A percentile compares a stretch with the other conserved stretches of the same genome.
These are phyloP conservation scores for Cossypha heuglini DNA, from an alignment of 2,797 vertebrate genomes.

Conservation along the genomic window DNA sequence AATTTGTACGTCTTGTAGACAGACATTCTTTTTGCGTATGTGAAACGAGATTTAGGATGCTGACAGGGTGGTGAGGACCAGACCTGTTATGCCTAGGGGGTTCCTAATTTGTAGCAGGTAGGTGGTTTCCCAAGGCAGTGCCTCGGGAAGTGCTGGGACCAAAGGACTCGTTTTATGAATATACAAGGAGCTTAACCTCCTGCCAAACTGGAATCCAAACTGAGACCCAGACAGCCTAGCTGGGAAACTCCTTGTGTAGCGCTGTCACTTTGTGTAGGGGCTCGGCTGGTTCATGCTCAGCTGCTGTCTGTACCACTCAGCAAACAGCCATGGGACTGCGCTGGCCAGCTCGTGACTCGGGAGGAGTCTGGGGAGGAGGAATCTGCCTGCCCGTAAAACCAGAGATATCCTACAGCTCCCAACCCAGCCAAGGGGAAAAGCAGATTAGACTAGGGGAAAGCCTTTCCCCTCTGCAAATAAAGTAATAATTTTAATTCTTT, in stretches of 20 bases:
- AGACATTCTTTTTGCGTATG: not conserved
- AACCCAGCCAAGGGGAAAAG: not conserved
- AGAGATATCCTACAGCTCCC: not conserved
- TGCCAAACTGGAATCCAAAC: not conserved
- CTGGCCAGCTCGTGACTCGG: not conserved
- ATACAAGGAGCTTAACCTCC: not conserved
- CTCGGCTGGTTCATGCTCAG: not conserved
- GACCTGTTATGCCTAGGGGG: not conserved
- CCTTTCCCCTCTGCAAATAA: not conserved
- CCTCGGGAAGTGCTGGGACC: rapidly evolving
- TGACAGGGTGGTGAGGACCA: not conserved
- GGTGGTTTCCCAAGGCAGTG: not conserved
- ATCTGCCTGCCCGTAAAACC: not conserved
- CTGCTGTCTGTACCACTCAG: not conserved
- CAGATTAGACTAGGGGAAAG: not conserved
- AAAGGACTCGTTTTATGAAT: not conserved
- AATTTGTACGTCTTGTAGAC: not conserved
- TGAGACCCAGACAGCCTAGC: not conserved
- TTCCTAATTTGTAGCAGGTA: not conserved
- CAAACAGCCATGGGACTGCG: rapidly evolving
- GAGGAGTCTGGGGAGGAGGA: not conserved
- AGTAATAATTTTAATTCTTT: not conserved
- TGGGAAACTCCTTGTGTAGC: rapidly evolving
- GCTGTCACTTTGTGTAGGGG: not conserved
- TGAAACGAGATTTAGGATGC: not conserved